These are phyloP conservation scores for Erebia epiphron DNA, from an alignment of 2,888 invertebrate genomes.

Conservation along the genomic window DNA sequence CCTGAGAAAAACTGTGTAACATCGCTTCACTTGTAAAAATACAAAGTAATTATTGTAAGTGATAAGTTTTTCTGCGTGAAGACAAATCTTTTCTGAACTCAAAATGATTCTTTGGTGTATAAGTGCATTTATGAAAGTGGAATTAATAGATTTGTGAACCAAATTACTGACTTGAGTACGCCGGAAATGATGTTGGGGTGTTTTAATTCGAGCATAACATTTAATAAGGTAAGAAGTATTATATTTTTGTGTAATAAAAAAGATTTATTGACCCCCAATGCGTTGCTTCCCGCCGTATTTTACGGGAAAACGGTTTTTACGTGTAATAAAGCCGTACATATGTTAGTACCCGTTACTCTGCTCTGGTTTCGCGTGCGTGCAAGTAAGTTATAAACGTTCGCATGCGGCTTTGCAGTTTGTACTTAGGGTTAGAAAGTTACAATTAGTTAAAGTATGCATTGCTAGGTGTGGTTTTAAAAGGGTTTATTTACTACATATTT, in stretches of 20 bases:
- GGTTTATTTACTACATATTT: background rate
- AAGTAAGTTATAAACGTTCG: constrained; percentile 38
- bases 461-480: background rate
- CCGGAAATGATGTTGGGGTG: constrained; percentile 65
- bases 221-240: constrained; percentile 61
- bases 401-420: constrained; percentile 40
- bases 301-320: constrained; percentile 8
- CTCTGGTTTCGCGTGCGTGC: constrained; percentile 33
- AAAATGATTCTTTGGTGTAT: constrained; percentile 32
- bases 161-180: constrained; percentile 61
- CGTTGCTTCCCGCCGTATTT: constrained; percentile 7
- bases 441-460: constrained; percentile 12
- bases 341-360: constrained; percentile 28
- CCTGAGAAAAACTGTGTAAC: constrained; percentile 52
- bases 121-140: constrained; percentile 60
- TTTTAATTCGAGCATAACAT: constrained; percentile 60
- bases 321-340: constrained; percentile 21
- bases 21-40: constrained; percentile 58
- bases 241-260: constrained; percentile 22
- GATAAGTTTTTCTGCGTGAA: constrained; percentile 34
- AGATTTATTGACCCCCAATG: constrained; percentile 20
- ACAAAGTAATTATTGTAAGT: constrained; percentile 47
- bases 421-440: constrained; percentile 24
- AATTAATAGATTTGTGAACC: constrained; percentile 62
- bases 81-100: constrained; percentile 21